phyloP scores from a whole-genome alignment of 64 coral and sea anemone species.

The Actinia tenebrosa region DNA sequence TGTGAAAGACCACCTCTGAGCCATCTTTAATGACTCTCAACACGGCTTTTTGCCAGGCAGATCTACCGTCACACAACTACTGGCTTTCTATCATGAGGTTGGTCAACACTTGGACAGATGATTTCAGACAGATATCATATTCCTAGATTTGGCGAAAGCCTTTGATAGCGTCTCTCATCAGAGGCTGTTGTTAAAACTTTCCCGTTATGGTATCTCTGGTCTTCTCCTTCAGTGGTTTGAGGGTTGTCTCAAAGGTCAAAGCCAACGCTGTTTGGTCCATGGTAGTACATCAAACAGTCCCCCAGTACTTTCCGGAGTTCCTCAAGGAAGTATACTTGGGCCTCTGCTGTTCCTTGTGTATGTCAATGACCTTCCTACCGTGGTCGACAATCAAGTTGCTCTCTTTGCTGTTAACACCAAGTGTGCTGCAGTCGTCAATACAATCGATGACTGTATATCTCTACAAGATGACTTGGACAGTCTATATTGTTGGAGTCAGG shows the following conservation, averaged over 20 bases:
- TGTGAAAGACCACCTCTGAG: no score
- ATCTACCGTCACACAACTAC: no score
- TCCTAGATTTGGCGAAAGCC: neutral
- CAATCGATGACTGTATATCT: conserved; percentile 16
- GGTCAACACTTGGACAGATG: no score
- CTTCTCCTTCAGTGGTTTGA: no score
- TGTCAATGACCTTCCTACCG: neutral
- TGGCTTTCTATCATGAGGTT: no score
- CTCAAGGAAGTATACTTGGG: no score
- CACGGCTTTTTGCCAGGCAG: no score
- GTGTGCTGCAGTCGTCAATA: conserved; percentile 23
- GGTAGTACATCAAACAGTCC: no score
- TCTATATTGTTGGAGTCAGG: conserved; percentile 21
- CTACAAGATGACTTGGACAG: conserved; percentile 45
- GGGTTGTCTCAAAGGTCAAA: no score
- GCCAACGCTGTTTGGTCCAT: no score
- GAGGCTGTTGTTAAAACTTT: neutral
- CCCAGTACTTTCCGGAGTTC: no score
- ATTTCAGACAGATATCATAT: neutral
- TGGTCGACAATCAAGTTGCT: neutral
- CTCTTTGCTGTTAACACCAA: conserved; percentile 49
- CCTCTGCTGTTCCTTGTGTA: conserved; percentile 23
- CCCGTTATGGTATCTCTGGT: conserved; percentile 2
- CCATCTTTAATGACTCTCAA: no score
- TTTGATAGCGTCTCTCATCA: neutral